A percentile compares a stretch with the other conserved stretches of the same genome.
Evolutionary conservation across 2,113 vertebrate species (phyloP).

Genomic region (Aramus guarauna): DNA sequence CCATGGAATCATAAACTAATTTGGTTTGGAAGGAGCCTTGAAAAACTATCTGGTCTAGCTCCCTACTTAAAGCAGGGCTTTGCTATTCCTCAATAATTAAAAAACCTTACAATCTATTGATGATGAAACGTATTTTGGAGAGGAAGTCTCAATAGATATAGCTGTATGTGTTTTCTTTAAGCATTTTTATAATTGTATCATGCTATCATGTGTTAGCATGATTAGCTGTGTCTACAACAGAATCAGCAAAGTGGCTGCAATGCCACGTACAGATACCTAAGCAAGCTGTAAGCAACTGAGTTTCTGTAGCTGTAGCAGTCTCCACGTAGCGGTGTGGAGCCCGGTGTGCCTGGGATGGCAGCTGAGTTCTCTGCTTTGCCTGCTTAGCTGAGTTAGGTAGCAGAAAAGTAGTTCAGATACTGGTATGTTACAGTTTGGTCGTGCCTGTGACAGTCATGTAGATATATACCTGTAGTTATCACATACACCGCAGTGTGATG

Average conservation of each 20-base stretch:
- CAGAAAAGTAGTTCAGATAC: not conserved
- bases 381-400: not conserved
- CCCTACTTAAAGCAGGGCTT: not conserved
- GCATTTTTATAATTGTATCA: not conserved
- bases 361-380: not conserved
- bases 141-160: not conserved
- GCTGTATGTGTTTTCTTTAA: not conserved
- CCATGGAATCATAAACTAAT: not conserved
- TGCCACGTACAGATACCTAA: not conserved
- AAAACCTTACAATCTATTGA: not conserved
- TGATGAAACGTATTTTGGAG: not conserved
- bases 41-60: not conserved
- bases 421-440: not conserved
- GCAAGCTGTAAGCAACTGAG: not conserved
- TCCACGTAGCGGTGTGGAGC: not conserved
- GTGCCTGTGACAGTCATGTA: not conserved
- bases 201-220: not conserved
- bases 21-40: not conserved
- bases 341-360: fast-evolving
- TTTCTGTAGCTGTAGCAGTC: not conserved
- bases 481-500: not conserved
- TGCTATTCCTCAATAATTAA: not conserved
- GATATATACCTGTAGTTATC: not conserved
- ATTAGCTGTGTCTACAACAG: not conserved
- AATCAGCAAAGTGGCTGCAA: not conserved